These are phyloP conservation scores for Arothron firmamentum DNA, from an alignment of 2,113 vertebrate genomes.

Conservation along the genomic window DNA sequence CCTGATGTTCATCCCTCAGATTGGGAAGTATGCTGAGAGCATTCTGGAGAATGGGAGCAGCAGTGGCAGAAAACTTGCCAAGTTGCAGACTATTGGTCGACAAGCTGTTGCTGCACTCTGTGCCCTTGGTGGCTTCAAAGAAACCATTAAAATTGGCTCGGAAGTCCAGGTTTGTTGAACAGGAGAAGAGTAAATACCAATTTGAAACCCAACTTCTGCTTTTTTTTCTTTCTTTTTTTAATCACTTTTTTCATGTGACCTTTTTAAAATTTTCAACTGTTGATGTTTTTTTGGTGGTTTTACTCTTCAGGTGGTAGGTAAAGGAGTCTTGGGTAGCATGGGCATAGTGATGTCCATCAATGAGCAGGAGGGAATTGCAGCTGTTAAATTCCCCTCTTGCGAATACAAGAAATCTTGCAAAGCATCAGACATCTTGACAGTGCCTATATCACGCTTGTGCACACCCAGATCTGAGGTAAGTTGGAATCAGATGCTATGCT, in stretches of 20 bases:
- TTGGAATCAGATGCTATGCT: neutral
- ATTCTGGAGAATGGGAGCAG: constrained; percentile 94
- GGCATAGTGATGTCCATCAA: constrained; percentile 96
- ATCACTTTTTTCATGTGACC: neutral
- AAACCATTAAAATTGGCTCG: constrained; percentile 98
- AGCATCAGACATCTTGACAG: constrained; percentile 89
- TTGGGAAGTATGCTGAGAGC: constrained; percentile 94
- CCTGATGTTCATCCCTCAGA: constrained; percentile 95
- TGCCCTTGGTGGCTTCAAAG: constrained; percentile 96
- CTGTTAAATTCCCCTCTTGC: constrained; percentile 89
- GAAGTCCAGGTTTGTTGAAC: constrained; percentile 87
- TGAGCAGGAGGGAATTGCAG: constrained; percentile 97
- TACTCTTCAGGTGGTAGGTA: constrained; percentile 84
- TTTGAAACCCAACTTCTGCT: neutral
- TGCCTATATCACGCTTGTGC: constrained; percentile 94
- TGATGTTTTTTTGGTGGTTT: neutral
- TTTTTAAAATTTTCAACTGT: neutral
- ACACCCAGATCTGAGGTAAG: constrained; percentile 96
- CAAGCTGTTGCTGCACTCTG: constrained; percentile 96
- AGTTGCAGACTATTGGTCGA: constrained; percentile 90
- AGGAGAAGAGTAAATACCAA: neutral
- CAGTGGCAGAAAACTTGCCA: constrained; percentile 90
- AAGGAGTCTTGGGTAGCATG: constrained; percentile 90
- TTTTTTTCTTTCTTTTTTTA: neutral
- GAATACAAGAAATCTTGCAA: constrained; percentile 91